A percentile compares a stretch with the other conserved stretches of the same genome.
These are phyloP conservation scores for Corydoras sp. DNA, from an alignment of 2,113 vertebrate species.

Conservation along the genomic window DNA sequence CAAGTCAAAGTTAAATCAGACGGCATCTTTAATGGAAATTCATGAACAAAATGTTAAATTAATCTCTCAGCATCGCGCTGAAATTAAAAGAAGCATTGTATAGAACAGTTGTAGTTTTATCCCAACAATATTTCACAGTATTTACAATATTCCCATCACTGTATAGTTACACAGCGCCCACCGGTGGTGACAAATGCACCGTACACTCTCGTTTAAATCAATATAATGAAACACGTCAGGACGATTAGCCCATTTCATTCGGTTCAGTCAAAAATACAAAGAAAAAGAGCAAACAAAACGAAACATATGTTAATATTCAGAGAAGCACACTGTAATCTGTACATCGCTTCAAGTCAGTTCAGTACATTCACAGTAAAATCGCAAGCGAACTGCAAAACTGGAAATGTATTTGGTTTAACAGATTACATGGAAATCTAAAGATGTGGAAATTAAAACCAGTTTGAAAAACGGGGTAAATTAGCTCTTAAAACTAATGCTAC, in stretches of 20 bases:
- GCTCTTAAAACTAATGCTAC: not conserved
- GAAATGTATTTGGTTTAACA: conserved; percentile 50
- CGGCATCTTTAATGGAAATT: conserved; percentile 60
- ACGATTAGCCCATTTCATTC: conserved; percentile 37
- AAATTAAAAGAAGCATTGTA: conserved; percentile 58
- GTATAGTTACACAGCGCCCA: conserved; percentile 14
- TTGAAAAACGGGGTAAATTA: not conserved
- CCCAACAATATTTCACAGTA: conserved; percentile 67
- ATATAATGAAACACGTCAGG: conserved; percentile 24
- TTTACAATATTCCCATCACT: conserved; percentile 51
- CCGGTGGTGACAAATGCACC: conserved; percentile 36
- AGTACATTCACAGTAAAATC: conserved; percentile 58
- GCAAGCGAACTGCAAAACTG: conserved; percentile 51
- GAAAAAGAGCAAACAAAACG: conserved; percentile 34
- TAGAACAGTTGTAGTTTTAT: conserved; percentile 44
- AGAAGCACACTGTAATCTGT: conserved; percentile 46
- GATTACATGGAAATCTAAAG: not conserved
- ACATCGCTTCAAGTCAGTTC: conserved; percentile 50
- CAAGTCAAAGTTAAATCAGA: conserved; percentile 29
- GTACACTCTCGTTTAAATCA: not conserved
- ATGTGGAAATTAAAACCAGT: not conserved
- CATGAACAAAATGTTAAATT: conserved; percentile 56
- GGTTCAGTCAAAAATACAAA: conserved; percentile 36
- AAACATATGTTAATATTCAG: conserved; percentile 28
- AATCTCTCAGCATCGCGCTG: conserved; percentile 47